Conservation (phyloP, 2,888 invertebrate species). For the Dolichopus griseipennis region DNA sequence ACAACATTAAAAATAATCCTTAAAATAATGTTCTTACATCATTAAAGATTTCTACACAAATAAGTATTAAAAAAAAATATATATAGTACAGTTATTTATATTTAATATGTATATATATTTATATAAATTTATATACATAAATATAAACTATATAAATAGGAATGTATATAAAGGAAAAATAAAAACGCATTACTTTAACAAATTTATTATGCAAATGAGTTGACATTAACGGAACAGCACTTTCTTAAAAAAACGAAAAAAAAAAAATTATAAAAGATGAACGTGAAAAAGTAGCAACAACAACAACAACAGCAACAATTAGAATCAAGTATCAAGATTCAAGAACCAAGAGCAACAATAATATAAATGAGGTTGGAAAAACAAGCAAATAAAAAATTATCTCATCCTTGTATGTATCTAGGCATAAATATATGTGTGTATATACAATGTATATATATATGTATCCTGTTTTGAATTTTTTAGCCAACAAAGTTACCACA, state of each 20-base stretch:
- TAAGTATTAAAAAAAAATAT: too few species aligned
- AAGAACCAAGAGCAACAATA: not conserved
- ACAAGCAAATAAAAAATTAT: too few species aligned
- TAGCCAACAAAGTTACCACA: too few species aligned
- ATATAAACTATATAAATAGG: too few species aligned
- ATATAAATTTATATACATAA: too few species aligned
- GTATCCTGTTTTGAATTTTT: too few species aligned
- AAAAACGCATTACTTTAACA: not conserved
- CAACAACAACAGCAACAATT: not conserved
- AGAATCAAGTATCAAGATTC: not conserved
- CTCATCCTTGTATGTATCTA: too few species aligned
- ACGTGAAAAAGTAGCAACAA: not conserved
- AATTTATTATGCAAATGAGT: conserved; percentile 6
- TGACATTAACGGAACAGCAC: not conserved
- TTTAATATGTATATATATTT: too few species aligned
- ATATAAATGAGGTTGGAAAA: not conserved
- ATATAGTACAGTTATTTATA: too few species aligned
- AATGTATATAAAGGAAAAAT: too few species aligned
- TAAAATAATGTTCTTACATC: not conserved
- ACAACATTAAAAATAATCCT: not conserved
- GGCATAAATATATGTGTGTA: not conserved
- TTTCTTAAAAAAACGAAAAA: not conserved
- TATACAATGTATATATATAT: too few species aligned
- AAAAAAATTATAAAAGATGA: not conserved
- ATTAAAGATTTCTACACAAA: not conserved